Evolutionary conservation across 2,797 vertebrate species (phyloP), one percentile per base, ranked within the genome.

Genomic region (Chelon labrosus): DNA sequence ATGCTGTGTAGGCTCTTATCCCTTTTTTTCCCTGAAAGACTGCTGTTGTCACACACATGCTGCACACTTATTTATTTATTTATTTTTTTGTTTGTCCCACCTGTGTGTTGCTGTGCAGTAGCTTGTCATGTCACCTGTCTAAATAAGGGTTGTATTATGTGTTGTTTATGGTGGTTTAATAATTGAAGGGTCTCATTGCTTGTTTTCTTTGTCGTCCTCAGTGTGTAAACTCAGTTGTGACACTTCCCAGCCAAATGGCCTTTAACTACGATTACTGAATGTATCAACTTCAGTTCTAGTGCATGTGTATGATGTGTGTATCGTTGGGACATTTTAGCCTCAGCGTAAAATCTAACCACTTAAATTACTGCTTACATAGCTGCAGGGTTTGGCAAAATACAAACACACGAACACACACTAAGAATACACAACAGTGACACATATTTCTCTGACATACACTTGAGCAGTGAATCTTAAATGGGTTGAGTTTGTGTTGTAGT

Each of bases 361-460:
- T 72, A 70, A 80, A 72, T 72, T 67, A 75, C 62, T 63, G 74
- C 66, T 73, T 49, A 46, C 52, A 57, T 27, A 66, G 54, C 70
- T 75, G 31, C 46, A 22, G n/a, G 7, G 16, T 50, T 49, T 47
- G 50, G 42, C 37, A 73, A 54, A 68, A 60, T 17, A 13, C 19
- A 50, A 50, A 19, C 46, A 19, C 44, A 11, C 6, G 4, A 54
- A 52, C 17, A 58, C 13, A 61, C 22, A 25, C 19, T 38, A 13
- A 19, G 17, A 46, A 79, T 19, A 57, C 42, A 55, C 54, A 76
- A 19, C 47, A 55, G 4, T 53, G 14, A 66, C 61, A 66, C 42
- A 47, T 65, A 57, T 77, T 70, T 73, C 19, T 72, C 67, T 49
- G 44, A 50, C 50, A 49, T 52, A 53, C 17, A 10, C 46, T 54